Base-by-base conservation (phyloP, 1,140 invertebrate genomes). In the Cotesia chilonis region DNA sequence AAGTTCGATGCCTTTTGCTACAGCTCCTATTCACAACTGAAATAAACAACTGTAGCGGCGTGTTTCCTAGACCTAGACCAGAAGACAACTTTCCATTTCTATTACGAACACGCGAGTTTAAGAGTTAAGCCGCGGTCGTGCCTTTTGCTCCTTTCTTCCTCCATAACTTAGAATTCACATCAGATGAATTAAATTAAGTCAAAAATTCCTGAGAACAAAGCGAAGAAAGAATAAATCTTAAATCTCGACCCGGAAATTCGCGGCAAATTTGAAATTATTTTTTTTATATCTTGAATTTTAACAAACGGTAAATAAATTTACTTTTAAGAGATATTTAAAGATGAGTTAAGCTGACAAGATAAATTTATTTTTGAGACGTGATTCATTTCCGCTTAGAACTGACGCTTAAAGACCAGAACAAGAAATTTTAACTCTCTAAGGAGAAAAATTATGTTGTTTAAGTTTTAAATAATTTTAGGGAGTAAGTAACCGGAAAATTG, bases 51-150 rank as follows among this genome's bases (percentile, higher is more conserved):
- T 61, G 38, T 60, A 71, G 47, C 68, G 69, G 72, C 14, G 14
- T 10, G 41, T n/a, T 55, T 68, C 35, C 72, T 67, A 63, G 75
- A 59, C 61, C 20, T 67, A 63, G 75, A 59, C 61, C 20, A 64
- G 76, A 81, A 81, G 77, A 82, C 76, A 75, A 82, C 82, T 83
- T 83, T 83, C 81, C 75, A 81, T 83, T 83, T 83, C 80, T 77
- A 76, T 76, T 70, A 67, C 64, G 68, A 36, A 73, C 76, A 79
- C 74, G 74, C 76, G 75, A 79, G 41, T 47, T 47, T 9, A 47
- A 47, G 41, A 47, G 41, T 47, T 47, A 47, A 47, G 65, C 57
- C 67, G 10, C n/a, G 51, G 66, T 28, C 10, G 47, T 68, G 17
- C 12, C 51, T 68, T 65, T 51, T 68, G 41, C 38, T 28, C 66